phyloP scores from a whole-genome alignment of 1,140 invertebrate genomes.

The Bombus sibiricus region DNA sequence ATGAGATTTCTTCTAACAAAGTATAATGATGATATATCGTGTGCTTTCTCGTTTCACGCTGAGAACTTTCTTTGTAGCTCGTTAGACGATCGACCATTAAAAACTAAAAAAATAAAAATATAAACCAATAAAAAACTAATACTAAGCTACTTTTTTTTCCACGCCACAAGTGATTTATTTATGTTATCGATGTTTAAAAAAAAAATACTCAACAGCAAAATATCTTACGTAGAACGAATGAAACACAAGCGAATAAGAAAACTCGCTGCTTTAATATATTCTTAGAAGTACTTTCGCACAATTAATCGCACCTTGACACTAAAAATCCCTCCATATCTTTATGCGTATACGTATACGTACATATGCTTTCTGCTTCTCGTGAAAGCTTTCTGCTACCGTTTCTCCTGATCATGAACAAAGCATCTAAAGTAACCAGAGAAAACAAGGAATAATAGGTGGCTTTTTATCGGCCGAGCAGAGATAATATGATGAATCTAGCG shows the following conservation, averaged over 20 bases:
- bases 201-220: too few species aligned
- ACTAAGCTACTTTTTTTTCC: neutral
- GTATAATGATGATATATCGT: neutral
- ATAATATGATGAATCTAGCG: conserved; percentile 15
- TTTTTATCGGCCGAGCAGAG: neutral
- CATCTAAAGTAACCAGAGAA: neutral
- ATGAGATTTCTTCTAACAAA: neutral
- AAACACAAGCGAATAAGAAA: too few species aligned
- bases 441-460: neutral
- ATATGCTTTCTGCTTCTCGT: neutral
- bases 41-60: neutral
- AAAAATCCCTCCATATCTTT: neutral
- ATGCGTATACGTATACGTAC: neutral
- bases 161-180: neutral
- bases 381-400: neutral
- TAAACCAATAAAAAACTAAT: neutral
- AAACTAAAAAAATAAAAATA: neutral
- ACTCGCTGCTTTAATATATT: neutral
- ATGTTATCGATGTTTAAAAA: too few species aligned
- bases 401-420: neutral
- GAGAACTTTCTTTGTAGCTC: neutral
- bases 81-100: neutral
- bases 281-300: neutral
- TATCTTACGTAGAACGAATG: neutral
- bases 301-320: neutral